Conservation (phyloP, 2,888 invertebrate species). For the Aelia acuminata region DNA sequence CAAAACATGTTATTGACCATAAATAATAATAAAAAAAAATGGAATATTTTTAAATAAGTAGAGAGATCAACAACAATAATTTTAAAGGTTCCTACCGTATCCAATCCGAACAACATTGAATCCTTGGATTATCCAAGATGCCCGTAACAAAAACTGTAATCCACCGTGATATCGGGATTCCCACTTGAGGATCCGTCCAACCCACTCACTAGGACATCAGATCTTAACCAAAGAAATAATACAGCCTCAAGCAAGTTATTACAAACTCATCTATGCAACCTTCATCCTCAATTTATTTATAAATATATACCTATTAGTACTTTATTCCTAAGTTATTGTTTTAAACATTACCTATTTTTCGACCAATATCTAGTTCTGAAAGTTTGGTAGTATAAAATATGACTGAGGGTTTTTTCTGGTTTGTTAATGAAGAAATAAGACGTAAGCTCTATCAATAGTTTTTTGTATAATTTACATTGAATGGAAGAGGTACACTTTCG, state of each 20-base stretch:
- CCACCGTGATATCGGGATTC: background rate
- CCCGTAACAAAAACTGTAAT: background rate
- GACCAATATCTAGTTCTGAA: background rate
- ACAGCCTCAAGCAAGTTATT: too few species aligned
- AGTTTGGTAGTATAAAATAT: background rate
- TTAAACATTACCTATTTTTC: too few species aligned
- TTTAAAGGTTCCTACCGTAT: background rate
- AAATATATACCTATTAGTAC: too few species aligned
- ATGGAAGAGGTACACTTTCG: background rate
- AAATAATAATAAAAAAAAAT: too few species aligned
- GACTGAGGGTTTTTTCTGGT: background rate
- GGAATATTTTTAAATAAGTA: too few species aligned
- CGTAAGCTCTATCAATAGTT: background rate
- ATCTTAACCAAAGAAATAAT: background rate
- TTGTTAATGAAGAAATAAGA: background rate
- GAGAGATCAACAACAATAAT: background rate
- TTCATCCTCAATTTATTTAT: too few species aligned
- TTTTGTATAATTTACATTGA: slow-evolving; percentile 33
- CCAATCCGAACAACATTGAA: background rate
- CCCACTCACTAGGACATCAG: background rate
- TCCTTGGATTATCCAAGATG: background rate
- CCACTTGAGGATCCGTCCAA: background rate
- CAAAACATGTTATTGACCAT: too few species aligned
- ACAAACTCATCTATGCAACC: too few species aligned
- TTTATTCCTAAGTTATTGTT: too few species aligned